Evolutionary conservation across 1,140 invertebrate genomes (phyloP).

Genomic region (Zaprionus nigranus): DNA sequence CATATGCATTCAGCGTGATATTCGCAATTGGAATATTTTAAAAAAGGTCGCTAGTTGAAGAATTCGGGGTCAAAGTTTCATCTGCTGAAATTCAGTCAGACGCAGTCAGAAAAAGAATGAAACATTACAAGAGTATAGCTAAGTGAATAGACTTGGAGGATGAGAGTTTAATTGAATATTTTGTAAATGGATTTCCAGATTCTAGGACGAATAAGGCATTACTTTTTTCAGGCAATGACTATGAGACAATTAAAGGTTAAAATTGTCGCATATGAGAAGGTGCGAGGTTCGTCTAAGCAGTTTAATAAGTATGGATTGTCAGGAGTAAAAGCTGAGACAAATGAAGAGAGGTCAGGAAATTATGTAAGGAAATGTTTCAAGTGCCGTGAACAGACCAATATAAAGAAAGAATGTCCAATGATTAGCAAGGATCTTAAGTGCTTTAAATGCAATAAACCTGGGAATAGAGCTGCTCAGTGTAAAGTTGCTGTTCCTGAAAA

Average conservation of each 20-base stretch:
- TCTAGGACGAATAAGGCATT: slow-evolving; percentile 16
- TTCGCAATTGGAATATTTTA: background rate
- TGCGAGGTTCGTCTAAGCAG: slow-evolving; percentile 3
- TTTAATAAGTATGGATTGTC: background rate
- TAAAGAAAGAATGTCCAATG: background rate
- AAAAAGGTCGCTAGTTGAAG: too few species aligned
- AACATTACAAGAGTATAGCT: slow-evolving; percentile 5
- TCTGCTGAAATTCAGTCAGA: too few species aligned
- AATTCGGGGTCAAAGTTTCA: too few species aligned
- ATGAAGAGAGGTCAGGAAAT: too few species aligned
- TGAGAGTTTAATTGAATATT: slow-evolving; percentile 6
- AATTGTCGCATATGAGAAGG: slow-evolving; percentile 13
- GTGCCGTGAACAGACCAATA: background rate
- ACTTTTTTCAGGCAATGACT: slow-evolving; percentile 2
- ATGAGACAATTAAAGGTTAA: slow-evolving; percentile 21
- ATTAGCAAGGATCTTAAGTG: background rate
- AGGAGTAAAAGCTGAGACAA: too few species aligned
- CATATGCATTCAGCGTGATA: slow-evolving; percentile 4
- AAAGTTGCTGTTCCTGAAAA: background rate
- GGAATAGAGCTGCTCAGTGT: slow-evolving; percentile 1
- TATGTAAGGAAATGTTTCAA: background rate
- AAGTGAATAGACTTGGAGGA: slow-evolving; percentile 7
- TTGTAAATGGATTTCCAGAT: slow-evolving; percentile 29
- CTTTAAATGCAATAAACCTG: background rate
- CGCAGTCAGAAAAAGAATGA: slow-evolving; percentile 9